Evolutionary conservation across 2,888 invertebrate species (phyloP).

Genomic region (Laspeyria flexula): DNA sequence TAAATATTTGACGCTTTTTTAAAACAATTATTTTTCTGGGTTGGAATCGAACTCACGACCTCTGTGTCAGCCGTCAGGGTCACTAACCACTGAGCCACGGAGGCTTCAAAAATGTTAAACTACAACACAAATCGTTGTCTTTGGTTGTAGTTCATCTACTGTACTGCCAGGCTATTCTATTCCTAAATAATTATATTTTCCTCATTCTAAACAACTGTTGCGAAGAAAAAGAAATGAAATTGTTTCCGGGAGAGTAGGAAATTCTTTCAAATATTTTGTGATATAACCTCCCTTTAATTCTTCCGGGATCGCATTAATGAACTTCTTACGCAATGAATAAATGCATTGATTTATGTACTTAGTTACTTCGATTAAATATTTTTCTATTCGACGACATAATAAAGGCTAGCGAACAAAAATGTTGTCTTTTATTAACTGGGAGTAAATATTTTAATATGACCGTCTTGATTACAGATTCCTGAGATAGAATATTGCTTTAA

Average conservation of each 20-base stretch:
- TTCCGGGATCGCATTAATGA: background rate
- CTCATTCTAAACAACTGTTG: background rate
- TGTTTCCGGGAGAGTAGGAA: background rate
- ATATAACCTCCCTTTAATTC: background rate
- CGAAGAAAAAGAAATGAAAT: background rate
- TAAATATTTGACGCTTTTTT: too few relatives aligned
- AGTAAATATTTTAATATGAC: conserved; percentile 32
- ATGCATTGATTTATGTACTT: background rate
- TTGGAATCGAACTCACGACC: too few relatives aligned
- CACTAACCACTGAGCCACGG: too few relatives aligned
- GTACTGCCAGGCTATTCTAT: too few relatives aligned
- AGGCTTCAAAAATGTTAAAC: too few relatives aligned
- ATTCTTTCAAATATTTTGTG: background rate
- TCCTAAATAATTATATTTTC: background rate
- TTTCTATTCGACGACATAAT: background rate
- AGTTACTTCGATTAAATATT: background rate
- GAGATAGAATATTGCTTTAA: conserved; percentile 3
- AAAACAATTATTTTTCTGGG: too few relatives aligned
- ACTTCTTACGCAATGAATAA: background rate
- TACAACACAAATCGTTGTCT: too few relatives aligned
- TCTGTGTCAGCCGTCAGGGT: too few relatives aligned
- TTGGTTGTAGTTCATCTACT: too few relatives aligned
- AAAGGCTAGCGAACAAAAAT: conserved; percentile 3
- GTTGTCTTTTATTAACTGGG: conserved; percentile 23
- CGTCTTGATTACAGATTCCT: conserved; percentile 26